These are phyloP conservation scores for Gopherus evgoodei DNA, from an alignment of 2,113 vertebrate species.

Conservation along the genomic window DNA sequence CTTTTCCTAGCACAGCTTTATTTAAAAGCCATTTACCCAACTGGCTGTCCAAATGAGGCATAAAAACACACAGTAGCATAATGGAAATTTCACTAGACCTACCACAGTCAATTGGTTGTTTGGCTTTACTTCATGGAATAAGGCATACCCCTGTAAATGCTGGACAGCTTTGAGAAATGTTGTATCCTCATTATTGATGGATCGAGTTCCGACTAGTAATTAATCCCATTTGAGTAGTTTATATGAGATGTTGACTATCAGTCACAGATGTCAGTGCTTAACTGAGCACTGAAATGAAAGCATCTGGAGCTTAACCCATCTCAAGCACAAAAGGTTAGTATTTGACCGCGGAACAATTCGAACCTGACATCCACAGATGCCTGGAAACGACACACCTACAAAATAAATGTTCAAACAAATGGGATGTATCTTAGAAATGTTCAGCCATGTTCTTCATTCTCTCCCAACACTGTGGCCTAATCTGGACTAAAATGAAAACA, in stretches of 20 bases:
- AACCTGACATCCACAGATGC: not conserved
- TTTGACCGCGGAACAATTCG: not conserved
- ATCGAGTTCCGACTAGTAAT: not conserved
- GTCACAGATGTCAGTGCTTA: conserved; percentile 23
- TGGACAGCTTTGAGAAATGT: not conserved
- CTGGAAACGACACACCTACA: not conserved
- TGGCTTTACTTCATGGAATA: not conserved
- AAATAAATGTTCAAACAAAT: not conserved
- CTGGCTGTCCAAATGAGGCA: not conserved
- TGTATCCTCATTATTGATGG: not conserved
- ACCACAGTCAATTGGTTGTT: conserved; percentile 29
- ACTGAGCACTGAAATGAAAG: not conserved
- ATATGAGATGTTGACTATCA: not conserved
- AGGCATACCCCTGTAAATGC: not conserved
- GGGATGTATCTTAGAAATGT: not conserved
- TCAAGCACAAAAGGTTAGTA: conserved; percentile 37
- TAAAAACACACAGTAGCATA: not conserved
- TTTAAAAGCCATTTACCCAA: not conserved
- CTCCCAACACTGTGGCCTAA: fast-evolving
- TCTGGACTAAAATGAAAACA: not conserved
- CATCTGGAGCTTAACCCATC: conserved; percentile 11
- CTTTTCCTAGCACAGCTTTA: not conserved
- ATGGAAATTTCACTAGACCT: conserved; percentile 34
- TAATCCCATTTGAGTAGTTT: conserved; percentile 32
- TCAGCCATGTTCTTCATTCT: not conserved